phyloP scores from a whole-genome alignment of 1,140 invertebrate genomes.

The Dinoponera quadriceps region DNA sequence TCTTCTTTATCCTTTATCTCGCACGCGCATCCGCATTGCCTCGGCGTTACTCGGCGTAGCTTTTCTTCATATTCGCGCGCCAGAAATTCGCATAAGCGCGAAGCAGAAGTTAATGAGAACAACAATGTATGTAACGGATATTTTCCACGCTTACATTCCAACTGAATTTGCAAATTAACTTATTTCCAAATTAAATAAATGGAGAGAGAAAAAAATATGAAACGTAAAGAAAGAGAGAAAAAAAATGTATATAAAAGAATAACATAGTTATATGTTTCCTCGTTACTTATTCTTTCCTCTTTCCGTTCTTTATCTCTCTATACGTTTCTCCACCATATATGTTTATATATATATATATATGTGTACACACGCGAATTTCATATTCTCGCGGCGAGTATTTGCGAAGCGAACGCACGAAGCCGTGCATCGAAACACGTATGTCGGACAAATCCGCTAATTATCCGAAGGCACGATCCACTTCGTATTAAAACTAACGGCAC shows the following conservation, averaged over 20 bases:
- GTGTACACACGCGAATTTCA: background rate
- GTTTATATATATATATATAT: no score
- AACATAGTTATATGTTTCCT: background rate
- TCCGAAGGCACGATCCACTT: background rate
- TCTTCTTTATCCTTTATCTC: no score
- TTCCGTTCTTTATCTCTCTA: background rate
- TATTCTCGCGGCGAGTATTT: slow-evolving; percentile 14
- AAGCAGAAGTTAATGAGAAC: no score
- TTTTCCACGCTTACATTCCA: no score
- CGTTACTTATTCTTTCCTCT: background rate
- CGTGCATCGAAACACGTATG: background rate
- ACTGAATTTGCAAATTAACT: no score
- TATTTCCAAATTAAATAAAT: no score
- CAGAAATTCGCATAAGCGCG: background rate
- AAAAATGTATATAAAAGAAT: background rate
- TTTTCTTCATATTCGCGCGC: background rate
- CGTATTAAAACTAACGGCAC: slow-evolving; percentile 36
- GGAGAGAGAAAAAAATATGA: no score
- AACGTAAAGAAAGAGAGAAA: no score
- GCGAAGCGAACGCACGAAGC: slow-evolving; percentile 1
- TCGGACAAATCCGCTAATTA: slow-evolving; percentile 10
- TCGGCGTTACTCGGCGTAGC: background rate
- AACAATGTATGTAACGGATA: background rate
- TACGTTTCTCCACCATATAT: no score
- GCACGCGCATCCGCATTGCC: background rate